Evolutionary conservation across 2,888 invertebrate species (phyloP).

Genomic region (Polydrusus tereticollis): DNA sequence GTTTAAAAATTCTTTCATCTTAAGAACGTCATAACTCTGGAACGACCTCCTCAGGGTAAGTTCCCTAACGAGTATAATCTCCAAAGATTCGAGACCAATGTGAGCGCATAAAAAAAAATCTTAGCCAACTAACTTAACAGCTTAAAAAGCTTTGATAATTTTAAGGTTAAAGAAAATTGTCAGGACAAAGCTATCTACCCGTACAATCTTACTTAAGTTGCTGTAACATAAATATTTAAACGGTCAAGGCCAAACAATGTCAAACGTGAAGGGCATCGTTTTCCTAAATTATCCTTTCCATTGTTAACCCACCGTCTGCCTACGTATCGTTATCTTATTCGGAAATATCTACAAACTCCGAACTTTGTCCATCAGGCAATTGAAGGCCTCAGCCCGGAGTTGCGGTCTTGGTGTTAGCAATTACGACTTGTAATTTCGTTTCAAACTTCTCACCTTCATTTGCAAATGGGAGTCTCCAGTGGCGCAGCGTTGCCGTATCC

Average conservation of each 20-base stretch:
- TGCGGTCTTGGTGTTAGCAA: constrained; percentile 47
- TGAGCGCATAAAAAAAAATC: too few relatives aligned
- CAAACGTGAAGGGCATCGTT: not conserved
- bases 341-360: constrained; percentile 35
- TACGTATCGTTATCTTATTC: constrained; percentile 36
- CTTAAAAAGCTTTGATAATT: too few relatives aligned
- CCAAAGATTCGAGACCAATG: too few relatives aligned
- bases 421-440: constrained; percentile 46
- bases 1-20: too few relatives aligned
- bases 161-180: too few relatives aligned
- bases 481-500: constrained; percentile 15
- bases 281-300: not conserved
- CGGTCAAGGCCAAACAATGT: not conserved
- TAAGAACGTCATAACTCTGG: too few relatives aligned
- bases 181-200: too few relatives aligned
- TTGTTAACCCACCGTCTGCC: constrained; percentile 6
- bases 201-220: too few relatives aligned
- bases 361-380: constrained; percentile 34
- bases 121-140: too few relatives aligned
- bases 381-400: constrained; percentile 24
- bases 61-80: too few relatives aligned
- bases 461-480: constrained; percentile 32
- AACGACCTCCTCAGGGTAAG: too few relatives aligned
- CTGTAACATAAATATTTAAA: too few relatives aligned
- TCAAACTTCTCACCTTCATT: constrained; percentile 44